Percentiles rank a stretch among this genome's conserved stretches.
Evolutionary conservation across 2,113 vertebrate species (phyloP).

Genomic region (Chamaetylas fuelleborni): DNA sequence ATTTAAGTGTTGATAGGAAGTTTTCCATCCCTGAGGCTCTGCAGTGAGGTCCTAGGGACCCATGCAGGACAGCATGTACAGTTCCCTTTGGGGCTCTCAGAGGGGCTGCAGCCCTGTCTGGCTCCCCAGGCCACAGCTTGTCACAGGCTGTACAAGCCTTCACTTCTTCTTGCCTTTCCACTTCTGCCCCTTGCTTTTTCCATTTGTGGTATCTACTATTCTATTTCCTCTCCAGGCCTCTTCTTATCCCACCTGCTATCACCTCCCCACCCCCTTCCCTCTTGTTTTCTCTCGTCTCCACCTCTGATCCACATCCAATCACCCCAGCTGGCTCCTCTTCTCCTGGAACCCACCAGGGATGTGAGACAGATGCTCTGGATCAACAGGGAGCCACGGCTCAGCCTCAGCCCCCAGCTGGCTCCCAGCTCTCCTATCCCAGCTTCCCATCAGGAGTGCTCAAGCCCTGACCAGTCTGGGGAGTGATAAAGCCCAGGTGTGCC

Average conservation of each 20-base stretch:
- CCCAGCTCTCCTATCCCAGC: slow-evolving; percentile 23
- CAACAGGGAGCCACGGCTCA: slow-evolving; percentile 21
- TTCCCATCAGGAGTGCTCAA: slow-evolving; percentile 28
- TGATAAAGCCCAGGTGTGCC: slow-evolving; percentile 59
- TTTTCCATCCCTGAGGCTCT: background rate
- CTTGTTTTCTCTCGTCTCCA: background rate
- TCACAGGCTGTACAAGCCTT: background rate
- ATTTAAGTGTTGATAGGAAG: background rate
- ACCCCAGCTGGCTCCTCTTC: slow-evolving; percentile 21
- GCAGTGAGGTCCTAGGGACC: background rate
- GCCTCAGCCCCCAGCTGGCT: slow-evolving; percentile 3
- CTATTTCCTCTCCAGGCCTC: background rate
- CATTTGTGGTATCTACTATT: background rate
- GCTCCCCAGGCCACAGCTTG: background rate
- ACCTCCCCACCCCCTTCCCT: background rate
- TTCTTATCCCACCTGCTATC: background rate
- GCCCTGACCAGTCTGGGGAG: background rate
- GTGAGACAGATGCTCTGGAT: slow-evolving; percentile 41
- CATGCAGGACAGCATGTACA: background rate
- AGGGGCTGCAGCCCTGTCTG: background rate
- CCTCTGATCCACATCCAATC: background rate
- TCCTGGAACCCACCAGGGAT: background rate
- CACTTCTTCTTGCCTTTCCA: background rate
- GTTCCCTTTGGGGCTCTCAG: background rate
- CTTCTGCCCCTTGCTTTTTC: background rate